Evolutionary conservation across 2,113 vertebrate species (phyloP).

Genomic region (Psammodynastes pulverulentus): DNA sequence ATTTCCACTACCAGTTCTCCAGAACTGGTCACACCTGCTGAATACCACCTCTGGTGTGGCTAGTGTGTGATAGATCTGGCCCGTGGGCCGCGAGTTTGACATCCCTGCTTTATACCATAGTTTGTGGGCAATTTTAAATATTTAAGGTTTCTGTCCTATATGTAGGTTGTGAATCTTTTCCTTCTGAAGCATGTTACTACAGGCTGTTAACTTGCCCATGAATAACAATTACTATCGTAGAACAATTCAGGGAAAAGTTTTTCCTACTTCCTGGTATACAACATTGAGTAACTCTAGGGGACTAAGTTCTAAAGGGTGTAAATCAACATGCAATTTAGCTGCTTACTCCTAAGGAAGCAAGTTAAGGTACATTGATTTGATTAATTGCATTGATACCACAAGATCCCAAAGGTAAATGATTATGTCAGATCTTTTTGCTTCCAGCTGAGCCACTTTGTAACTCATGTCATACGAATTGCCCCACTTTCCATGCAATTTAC

Average conservation of each 20-base stretch:
- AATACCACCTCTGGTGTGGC: too few species aligned
- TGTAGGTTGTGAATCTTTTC: neutral
- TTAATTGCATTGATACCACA: neutral
- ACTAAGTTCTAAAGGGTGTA: conserved; percentile 24
- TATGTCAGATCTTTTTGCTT: neutral
- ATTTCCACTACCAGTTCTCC: too few species aligned
- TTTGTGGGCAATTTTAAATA: neutral
- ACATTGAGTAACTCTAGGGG: neutral
- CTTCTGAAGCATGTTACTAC: neutral
- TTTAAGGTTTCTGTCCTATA: neutral
- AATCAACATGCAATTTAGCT: conserved; percentile 1
- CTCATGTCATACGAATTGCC: conserved; percentile 15
- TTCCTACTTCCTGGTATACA: neutral
- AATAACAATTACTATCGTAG: neutral
- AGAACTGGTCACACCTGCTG: too few species aligned
- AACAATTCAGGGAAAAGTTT: neutral
- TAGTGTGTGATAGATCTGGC: too few species aligned
- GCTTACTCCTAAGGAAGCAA: conserved; percentile 25
- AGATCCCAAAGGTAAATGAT: conserved; percentile 18
- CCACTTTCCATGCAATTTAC: conserved; percentile 29
- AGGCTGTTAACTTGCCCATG: neutral
- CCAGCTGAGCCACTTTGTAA: neutral
- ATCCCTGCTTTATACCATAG: neutral
- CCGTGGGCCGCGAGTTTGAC: too few species aligned
- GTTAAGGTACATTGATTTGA: neutral